Evolutionary conservation across 2,888 invertebrate genomes (phyloP), one percentile per base, ranked within the genome.

Genomic region (Drosophila atroscutellata): DNA sequence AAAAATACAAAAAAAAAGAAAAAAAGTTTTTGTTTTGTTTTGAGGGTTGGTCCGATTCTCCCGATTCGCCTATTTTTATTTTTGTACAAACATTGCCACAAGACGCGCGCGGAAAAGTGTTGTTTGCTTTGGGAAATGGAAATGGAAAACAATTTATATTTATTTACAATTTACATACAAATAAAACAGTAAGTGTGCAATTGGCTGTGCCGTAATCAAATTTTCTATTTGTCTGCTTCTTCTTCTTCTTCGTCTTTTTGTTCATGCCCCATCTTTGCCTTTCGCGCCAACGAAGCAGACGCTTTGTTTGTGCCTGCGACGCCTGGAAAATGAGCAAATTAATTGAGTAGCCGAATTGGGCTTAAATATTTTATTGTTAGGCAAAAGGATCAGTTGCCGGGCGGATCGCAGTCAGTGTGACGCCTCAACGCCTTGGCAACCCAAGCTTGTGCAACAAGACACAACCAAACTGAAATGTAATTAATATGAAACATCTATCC

Each of bases 171-270:
- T 85, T 85, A 80, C 82, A 89, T 80, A 81, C 77, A 77, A 84
- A 81, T 79, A 84, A 86, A 79, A 84, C 83, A 79, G 80, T 87
- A 80, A 74, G 60, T 81, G 84, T 81, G 79, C 81, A 85, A 86
- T 86, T 89, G 86, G 74, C 83, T 77, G 70, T 80, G 62, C 65
- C 60, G 58, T 69, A 86, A 77, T 83, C 64, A 86, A 89, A 80
- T 83, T 70, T 68, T 64, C 45, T 62, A 60, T 55, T 34, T 64
- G 62, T 57, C 24, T 28, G 24, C 36, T 26, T 26, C 26, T 26
- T 34, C 45, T 63, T 13, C 32, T 26, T 26, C 26, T 26, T 34
- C 45, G 60, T 13, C 32, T 37, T 20, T 34, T 56, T 75, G 3
- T 5, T 42, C 11, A 20, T 54, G 36, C 20, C 24, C 61, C 71